phyloP scores from a whole-genome alignment of 2,888 invertebrate species.

The Pantelozetes paolii region DNA sequence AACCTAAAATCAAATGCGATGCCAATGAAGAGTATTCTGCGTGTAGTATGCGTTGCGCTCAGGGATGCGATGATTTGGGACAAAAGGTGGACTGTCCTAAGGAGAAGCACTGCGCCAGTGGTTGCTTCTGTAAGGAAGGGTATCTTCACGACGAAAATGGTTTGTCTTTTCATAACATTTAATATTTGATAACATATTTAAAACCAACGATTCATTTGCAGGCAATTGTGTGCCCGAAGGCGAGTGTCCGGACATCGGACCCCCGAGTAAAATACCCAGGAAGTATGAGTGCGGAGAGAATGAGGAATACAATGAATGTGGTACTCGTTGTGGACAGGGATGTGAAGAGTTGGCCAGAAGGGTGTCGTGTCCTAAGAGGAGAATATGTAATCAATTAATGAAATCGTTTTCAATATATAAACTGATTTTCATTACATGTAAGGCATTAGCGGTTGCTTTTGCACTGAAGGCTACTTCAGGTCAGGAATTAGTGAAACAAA shows the following conservation, averaged over 20 bases:
- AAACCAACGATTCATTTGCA: neutral
- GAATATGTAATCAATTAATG: neutral
- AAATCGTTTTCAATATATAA: too few species aligned
- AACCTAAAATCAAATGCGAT: conserved; percentile 15
- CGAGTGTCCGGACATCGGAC: conserved; percentile 15
- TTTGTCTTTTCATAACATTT: neutral
- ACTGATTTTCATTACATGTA: too few species aligned
- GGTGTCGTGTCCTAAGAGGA: neutral
- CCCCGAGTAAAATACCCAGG: neutral
- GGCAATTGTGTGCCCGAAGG: conserved; percentile 5
- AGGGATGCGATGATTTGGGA: neutral
- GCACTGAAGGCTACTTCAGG: neutral
- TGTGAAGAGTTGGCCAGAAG: conserved; percentile 4
- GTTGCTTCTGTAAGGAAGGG: conserved; percentile 31
- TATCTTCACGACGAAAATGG: neutral
- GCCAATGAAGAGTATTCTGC: conserved; percentile 4
- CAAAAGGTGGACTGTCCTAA: neutral
- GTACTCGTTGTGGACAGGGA: conserved; percentile 5
- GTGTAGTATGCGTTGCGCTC: neutral
- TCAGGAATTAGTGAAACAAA: too few species aligned
- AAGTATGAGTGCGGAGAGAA: neutral
- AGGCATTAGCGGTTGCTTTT: conserved; percentile 11
- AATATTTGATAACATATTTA: neutral
- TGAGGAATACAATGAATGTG: neutral
- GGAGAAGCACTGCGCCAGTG: conserved; percentile 8